Conservation (phyloP, 1,140 invertebrate species). For the Ladona fulva region DNA sequence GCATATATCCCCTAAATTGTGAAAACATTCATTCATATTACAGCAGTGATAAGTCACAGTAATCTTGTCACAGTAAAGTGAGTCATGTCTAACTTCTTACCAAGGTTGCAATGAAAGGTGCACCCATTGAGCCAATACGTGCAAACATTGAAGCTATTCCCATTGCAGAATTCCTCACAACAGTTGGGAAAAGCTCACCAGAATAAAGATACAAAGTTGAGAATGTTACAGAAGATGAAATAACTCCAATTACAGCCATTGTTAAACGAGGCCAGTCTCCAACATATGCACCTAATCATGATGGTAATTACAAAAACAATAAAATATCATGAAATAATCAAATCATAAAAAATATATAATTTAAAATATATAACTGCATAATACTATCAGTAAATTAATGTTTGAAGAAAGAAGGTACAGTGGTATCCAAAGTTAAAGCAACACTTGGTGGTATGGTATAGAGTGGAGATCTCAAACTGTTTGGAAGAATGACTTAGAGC, state of each 20-base stretch:
- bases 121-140: slow-evolving; percentile 38
- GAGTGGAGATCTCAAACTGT: too few relatives aligned
- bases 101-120: slow-evolving; percentile 34
- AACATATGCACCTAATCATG: background rate
- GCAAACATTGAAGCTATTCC: slow-evolving; percentile 39
- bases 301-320: background rate
- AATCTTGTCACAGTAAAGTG: background rate
- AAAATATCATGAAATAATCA: background rate
- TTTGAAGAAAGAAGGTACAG: too few relatives aligned
- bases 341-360: too few relatives aligned
- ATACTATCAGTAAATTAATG: too few relatives aligned
- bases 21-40: too few relatives aligned
- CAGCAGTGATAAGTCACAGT: too few relatives aligned
- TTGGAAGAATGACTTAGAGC: too few relatives aligned
- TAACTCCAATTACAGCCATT: slow-evolving; percentile 12
- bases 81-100: slow-evolving; percentile 23
- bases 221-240: slow-evolving; percentile 35
- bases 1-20: background rate
- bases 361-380: too few relatives aligned
- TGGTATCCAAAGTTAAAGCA: too few relatives aligned
- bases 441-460: too few relatives aligned
- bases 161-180: slow-evolving; percentile 40
- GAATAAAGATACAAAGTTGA: slow-evolving; percentile 40
- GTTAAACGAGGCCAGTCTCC: background rate
- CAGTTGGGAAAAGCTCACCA: slow-evolving; percentile 42